Evolutionary conservation across 1,140 invertebrate genomes (phyloP).

Genomic region (Ylistrum balloti): DNA sequence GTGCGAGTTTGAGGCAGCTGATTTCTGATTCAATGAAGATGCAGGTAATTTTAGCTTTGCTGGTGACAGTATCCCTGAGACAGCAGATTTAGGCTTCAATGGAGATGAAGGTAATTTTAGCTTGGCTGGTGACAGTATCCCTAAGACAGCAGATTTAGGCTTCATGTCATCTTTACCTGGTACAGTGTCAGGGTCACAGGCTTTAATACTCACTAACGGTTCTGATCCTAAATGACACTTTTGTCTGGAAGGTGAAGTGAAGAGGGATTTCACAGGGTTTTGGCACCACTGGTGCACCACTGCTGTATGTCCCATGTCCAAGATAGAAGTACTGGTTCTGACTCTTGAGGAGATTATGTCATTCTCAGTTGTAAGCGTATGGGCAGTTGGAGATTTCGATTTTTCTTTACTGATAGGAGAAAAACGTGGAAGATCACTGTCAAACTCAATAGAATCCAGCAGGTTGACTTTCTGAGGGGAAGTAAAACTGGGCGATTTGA

Average conservation of each 20-base stretch:
- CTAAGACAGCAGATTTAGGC: not conserved
- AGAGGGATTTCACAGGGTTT: not conserved
- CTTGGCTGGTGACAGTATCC: not conserved
- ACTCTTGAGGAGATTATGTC: not conserved
- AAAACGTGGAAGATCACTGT: conserved; percentile 16
- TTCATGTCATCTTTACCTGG: not conserved
- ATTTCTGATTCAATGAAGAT: not conserved
- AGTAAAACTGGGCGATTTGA: not conserved
- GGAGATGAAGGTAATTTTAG: not conserved
- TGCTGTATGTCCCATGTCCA: not conserved
- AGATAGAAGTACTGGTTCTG: not conserved
- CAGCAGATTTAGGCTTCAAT: not conserved
- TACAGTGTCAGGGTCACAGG: not conserved
- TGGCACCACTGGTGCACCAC: not conserved
- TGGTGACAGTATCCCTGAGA: not conserved
- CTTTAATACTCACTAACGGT: not conserved
- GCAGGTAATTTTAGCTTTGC: not conserved
- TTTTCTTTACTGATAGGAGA: not conserved
- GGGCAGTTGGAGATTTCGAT: not conserved
- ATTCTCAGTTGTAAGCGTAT: not conserved
- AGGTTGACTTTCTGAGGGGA: not conserved
- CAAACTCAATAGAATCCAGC: not conserved
- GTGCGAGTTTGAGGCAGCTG: not conserved
- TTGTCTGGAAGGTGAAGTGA: not conserved
- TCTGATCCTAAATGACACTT: not conserved